Percentiles rank a stretch among this genome's conserved stretches.
phyloP scores from a whole-genome alignment of 1,140 invertebrate genomes.

The Heterodera carotae region DNA sequence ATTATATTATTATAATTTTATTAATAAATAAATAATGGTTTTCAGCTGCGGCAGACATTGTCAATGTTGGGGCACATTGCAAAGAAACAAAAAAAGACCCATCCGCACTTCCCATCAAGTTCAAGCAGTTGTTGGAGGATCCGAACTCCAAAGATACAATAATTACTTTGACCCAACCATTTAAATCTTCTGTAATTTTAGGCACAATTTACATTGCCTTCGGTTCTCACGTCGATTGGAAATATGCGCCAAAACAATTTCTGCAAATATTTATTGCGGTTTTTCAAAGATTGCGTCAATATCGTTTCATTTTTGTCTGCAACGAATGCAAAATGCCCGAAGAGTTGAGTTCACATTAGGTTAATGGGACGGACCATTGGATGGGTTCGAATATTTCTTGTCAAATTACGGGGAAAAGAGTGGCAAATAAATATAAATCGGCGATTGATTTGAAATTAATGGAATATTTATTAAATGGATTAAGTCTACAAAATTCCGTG shows the following conservation, averaged over 20 bases:
- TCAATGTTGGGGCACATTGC: constrained; percentile 24
- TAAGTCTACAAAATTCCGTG: not conserved
- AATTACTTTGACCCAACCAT: not conserved
- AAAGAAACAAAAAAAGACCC: constrained; percentile 11
- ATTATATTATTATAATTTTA: no score
- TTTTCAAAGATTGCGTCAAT: constrained; percentile 30
- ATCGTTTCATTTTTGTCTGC: constrained; percentile 41
- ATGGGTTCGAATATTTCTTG: no score
- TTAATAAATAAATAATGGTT: no score
- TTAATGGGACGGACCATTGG: no score
- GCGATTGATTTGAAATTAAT: no score
- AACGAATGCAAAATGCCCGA: constrained; percentile 34
- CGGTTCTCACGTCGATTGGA: constrained; percentile 45
- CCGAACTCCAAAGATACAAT: constrained; percentile 37
- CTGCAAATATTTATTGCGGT: constrained; percentile 24
- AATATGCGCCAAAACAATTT: constrained; percentile 38
- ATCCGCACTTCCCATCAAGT: constrained; percentile 16
- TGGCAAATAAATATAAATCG: no score
- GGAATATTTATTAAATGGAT: no score
- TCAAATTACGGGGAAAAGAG: no score
- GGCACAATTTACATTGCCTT: constrained; percentile 52
- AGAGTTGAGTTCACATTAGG: not conserved
- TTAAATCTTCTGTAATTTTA: constrained; percentile 19
- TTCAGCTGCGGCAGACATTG: constrained; percentile 19
- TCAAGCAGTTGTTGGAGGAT: constrained; percentile 38